Conservation (phyloP, 2,113 vertebrate genomes). For the Syngnathus scovelli region DNA sequence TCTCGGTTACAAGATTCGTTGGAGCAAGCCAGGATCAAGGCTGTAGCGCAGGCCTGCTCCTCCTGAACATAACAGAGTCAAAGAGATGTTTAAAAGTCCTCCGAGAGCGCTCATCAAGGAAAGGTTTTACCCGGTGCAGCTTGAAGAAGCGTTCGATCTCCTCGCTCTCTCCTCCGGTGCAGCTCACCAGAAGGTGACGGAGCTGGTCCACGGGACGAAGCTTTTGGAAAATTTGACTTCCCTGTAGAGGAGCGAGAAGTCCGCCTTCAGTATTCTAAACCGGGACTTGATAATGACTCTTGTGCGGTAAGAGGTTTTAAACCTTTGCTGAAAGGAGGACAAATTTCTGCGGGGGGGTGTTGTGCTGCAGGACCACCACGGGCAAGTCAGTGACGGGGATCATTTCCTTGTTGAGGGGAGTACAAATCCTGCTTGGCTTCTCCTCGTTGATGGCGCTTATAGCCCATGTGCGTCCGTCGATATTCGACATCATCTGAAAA, state of each 20-base stretch:
- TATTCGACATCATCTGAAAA: constrained; percentile 81
- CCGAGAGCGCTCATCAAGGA: neutral
- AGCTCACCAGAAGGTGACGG: constrained; percentile 89
- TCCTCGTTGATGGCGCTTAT: constrained; percentile 83
- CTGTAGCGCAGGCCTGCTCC: constrained; percentile 90
- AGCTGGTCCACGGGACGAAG: constrained; percentile 93
- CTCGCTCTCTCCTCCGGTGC: constrained; percentile 88
- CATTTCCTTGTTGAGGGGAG: constrained; percentile 85
- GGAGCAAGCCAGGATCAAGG: constrained; percentile 91
- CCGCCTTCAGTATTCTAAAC: neutral
- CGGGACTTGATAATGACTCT: neutral
- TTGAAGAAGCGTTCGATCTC: constrained; percentile 97
- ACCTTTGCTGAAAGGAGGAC: constrained; percentile 95
- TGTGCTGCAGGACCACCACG: constrained; percentile 90
- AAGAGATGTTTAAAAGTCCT: neutral
- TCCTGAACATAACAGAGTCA: constrained; percentile 67
- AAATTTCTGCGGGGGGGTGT: constrained; percentile 85
- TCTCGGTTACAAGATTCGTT: constrained; percentile 82
- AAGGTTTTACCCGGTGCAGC: constrained; percentile 80
- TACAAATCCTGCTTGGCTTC: constrained; percentile 76
- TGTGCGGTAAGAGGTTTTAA: neutral
- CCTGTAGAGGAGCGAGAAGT: constrained; percentile 61
- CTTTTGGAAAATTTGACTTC: constrained; percentile 95
- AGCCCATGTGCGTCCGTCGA: constrained; percentile 95
- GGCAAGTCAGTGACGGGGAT: constrained; percentile 90